Evolutionary conservation across 2,888 invertebrate species (phyloP), one percentile per base, ranked within the genome.

Genomic region (Thumatha senex): DNA sequence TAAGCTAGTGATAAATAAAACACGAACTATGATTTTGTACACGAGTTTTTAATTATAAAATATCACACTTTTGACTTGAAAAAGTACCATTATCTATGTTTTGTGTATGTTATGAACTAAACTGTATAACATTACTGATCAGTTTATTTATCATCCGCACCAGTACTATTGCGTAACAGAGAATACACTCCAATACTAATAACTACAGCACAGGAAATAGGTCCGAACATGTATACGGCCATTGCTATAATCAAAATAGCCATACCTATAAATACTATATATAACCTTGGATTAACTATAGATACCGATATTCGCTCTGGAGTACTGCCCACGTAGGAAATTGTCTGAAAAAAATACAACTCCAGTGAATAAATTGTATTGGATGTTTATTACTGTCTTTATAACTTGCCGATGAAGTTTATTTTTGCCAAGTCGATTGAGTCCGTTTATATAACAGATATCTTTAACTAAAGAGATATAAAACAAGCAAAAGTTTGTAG

Each of bases 341-440:
- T 76, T 14, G 74, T 80, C 89, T 89, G 84, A 48, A 84, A 82
- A 49, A 63, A 63, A 51, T 51, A 40, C 39, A 44, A 54, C 15
- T 18, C 7, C 2, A 18, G 15, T 33, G 9, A 43, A 43, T n/a
- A 34, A 33, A 15, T 18, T 0, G 12, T 43, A 42, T 15, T 2
- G 33, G 15, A n/a, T 34, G 5, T 34, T 33, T 15, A n/a, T 33
- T 4, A n/a, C 14, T 15, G 2, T 24, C 18, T 4, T 24, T 24
- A 2, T 24, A 24, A 24, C 18, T 24, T 24, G 18, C 18, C 18
- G 18, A 24, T 24, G 18, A 24, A 5, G 5, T 24, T 24, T 2
- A 2, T 2, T n/a, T n/a, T n/a, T n/a, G n/a, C n/a, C n/a, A n/a
- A n/a, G n/a, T n/a, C n/a, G n/a, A n/a, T n/a, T n/a, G n/a, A n/a